Percentiles rank a stretch among this genome's conserved stretches.
phyloP scores from a whole-genome alignment of 2,797 vertebrate species.

The Phalanger gymnotis region DNA sequence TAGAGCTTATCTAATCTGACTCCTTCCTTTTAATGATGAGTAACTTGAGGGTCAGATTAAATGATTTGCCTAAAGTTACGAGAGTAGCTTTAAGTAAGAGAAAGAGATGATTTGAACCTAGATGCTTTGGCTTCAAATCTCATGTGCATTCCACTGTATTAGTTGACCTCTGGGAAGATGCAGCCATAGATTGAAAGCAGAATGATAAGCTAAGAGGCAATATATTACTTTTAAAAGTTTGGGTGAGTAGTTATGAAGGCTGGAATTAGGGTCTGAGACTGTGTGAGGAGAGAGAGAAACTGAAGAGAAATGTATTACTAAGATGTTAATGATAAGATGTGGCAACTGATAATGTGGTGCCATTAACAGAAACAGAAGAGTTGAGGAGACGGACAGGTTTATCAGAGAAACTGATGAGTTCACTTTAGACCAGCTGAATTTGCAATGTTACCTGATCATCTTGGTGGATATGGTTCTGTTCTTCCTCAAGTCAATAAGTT shows the following conservation, averaged over 20 bases:
- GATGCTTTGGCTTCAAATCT: neutral
- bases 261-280: neutral
- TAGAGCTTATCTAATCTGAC: neutral
- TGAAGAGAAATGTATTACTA: neutral
- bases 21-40: neutral
- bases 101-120: neutral
- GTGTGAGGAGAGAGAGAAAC: neutral
- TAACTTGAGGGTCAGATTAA: neutral
- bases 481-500: neutral
- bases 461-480: neutral
- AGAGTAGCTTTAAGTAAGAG: neutral
- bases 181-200: neutral
- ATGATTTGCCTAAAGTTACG: neutral
- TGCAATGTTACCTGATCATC: neutral
- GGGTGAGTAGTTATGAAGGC: neutral
- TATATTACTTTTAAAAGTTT: neutral
- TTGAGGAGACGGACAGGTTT: neutral
- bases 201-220: neutral
- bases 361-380: neutral
- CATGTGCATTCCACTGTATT: neutral
- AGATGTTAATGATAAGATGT: neutral
- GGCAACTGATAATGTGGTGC: neutral
- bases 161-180: neutral
- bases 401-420: neutral
- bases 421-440: neutral